A percentile compares a stretch with the other conserved stretches of the same genome.
Conservation (phyloP, 2,888 invertebrate species). For the Brenthis hecate region DNA sequence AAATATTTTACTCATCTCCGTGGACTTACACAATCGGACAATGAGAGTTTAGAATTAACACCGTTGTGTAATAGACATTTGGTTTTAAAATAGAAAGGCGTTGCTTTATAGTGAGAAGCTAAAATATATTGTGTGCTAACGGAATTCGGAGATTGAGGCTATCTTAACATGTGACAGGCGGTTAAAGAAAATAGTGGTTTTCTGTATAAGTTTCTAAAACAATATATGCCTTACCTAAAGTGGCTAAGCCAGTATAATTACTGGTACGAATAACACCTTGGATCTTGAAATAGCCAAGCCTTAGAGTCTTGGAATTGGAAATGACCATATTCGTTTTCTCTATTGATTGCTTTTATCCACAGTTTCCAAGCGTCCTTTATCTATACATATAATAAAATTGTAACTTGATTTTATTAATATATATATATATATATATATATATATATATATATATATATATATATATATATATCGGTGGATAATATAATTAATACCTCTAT, state of each 20-base stretch:
- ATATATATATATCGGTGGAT: no score
- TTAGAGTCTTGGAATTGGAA: conserved; percentile 1
- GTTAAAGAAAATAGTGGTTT: conserved; percentile 29
- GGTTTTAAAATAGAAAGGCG: conserved; percentile 44
- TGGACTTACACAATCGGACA: conserved; percentile 38
- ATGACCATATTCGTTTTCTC: conserved; percentile 13
- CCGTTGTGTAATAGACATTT: conserved; percentile 40
- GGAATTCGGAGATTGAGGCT: conserved; percentile 44
- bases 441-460: no score
- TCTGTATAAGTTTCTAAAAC: conserved; percentile 25
- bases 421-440: no score
- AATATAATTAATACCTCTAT: no score
- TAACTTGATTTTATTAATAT: no score
- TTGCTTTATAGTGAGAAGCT: conserved; percentile 41
- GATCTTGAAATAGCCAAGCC: conserved; percentile 9
- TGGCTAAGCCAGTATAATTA: conserved; percentile 20
- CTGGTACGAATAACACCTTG: conserved; percentile 15
- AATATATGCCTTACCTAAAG: conserved; percentile 17
- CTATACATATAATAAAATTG: no score
- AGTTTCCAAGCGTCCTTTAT: no score
- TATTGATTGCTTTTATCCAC: no score
- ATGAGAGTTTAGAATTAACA: conserved; percentile 38
- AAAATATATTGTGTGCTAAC: conserved; percentile 42
- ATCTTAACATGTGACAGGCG: conserved; percentile 39
- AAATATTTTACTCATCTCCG: conserved; percentile 37